Base-by-base conservation (phyloP, 2,797 vertebrate species). In the Rhabdomys pumilio region DNA sequence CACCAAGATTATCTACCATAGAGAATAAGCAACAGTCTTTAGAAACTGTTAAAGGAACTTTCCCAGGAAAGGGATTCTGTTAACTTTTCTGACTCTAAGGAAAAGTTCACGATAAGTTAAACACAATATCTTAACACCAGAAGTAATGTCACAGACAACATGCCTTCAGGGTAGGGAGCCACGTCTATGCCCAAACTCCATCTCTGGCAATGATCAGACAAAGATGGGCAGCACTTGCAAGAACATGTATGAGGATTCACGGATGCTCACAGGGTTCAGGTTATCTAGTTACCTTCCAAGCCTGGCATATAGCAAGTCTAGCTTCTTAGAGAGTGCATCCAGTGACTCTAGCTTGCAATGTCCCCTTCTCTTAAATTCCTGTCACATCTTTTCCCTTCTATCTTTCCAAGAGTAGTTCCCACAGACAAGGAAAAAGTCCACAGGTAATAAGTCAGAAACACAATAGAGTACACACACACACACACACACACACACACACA, bases 341-440 rank as follows among this genome's bases (percentile, higher is more conserved):
- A 1, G 14, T 38, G n/a, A 76, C n/a, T 86, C 47, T 84, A 8
- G 75, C 13, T 55, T 26, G 3, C 73, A 72, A 0, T 63, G 8
- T 75, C 81, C 20, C n/a, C 29, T 87, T 83, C n/a, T 79, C 65
- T 73, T 76, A 92, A 85, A 72, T 29, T 26, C 53, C 29, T 80
- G 24, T 53, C 38, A 55, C 13, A n/a, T 55, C 3, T 38, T 3
- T 17, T 41, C 10, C 41, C 31, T 4, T 85, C 38, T 59, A 41
- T 59, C 6, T 96, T 34, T 69, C 38, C 44, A 29, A 5, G 6
- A 20, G 9, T 17, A n/a, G n/a, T 75, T 88, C 38, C 73, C 26
- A 57, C 22, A 82, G n/a, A 67, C 79, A 91, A 89, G 24, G 34
- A 22, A 47, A 97, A 72, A 98, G 50, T n/a, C 65, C 47, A 11